phyloP scores from a whole-genome alignment of 2,797 vertebrate genomes.

The Dryobates pubescens region DNA sequence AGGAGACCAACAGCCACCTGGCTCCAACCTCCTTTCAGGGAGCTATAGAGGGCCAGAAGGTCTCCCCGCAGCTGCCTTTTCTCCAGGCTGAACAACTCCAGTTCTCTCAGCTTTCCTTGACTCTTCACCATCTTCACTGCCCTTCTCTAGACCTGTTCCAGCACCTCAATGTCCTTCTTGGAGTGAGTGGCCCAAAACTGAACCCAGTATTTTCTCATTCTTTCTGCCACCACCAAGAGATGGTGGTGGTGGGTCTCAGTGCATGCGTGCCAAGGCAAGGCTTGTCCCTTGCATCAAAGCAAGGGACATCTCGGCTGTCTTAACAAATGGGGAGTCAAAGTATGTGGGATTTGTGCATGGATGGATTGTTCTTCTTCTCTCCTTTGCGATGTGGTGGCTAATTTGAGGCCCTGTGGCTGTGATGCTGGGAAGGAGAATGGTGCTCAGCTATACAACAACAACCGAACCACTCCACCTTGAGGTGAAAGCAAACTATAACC shows the following conservation, averaged over 20 bases:
- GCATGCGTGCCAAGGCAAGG: not conserved
- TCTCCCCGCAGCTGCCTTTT: not conserved
- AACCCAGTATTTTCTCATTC: not conserved
- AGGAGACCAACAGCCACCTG: not conserved
- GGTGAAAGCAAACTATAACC: slow-evolving; percentile 8
- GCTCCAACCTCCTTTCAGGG: not conserved
- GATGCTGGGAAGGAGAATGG: not conserved
- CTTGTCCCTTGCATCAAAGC: not conserved
- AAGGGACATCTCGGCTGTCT: not conserved
- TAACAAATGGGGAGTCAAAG: fast-evolving
- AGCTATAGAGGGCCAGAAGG: not conserved
- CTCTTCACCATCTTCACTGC: not conserved
- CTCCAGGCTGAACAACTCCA: not conserved
- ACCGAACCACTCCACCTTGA: slow-evolving; percentile 42
- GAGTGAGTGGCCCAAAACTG: not conserved
- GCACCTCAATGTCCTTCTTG: not conserved
- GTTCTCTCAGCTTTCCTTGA: not conserved
- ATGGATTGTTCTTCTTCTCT: not conserved
- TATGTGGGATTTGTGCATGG: not conserved
- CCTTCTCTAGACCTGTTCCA: not conserved
- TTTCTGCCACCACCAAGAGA: not conserved
- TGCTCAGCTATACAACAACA: not conserved
- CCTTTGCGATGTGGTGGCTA: not conserved
- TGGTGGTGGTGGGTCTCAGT: not conserved
- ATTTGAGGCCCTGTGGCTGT: not conserved